Evolutionary conservation across 2,113 vertebrate genomes (phyloP).

Genomic region (Sphaerodactylus townsendi): DNA sequence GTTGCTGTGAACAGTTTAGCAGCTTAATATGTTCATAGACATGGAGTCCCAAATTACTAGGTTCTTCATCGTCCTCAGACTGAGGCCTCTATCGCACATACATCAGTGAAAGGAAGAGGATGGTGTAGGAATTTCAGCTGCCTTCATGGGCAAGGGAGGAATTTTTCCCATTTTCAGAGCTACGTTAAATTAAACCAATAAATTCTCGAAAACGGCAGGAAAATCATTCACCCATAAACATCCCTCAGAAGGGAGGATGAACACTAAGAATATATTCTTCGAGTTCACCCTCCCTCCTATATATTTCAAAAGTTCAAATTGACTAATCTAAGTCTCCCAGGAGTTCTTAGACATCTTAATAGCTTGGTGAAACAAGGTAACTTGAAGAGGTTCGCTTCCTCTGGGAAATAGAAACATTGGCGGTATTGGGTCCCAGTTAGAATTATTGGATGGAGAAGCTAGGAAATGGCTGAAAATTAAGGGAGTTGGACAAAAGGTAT

Average conservation of each 20-base stretch:
- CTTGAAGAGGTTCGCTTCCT: constrained; percentile 33
- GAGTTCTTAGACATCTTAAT: constrained; percentile 50
- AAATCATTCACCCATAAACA: constrained; percentile 30
- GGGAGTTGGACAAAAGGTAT: constrained; percentile 27
- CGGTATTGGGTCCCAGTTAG: constrained; percentile 29
- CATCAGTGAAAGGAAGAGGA: background rate
- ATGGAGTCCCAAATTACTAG: background rate
- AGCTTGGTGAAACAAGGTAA: constrained; percentile 45
- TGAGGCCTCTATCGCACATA: accelerated
- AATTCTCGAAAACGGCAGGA: constrained; percentile 32
- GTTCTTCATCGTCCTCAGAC: background rate
- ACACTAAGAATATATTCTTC: constrained; percentile 24
- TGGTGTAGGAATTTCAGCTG: background rate
- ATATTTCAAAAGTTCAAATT: constrained; percentile 38
- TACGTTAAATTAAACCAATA: constrained; percentile 41
- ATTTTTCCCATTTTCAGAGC: constrained; percentile 35
- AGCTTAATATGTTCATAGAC: no score
- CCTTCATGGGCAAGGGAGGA: background rate
- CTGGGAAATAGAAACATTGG: constrained; percentile 23
- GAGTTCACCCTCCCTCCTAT: no score
- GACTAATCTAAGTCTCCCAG: constrained; percentile 35
- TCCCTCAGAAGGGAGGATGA: constrained; percentile 29
- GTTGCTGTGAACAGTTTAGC: no score
- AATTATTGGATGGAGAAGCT: constrained; percentile 39
- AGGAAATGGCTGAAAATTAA: background rate